Percentiles rank a stretch among this genome's conserved stretches.
These are phyloP conservation scores for Trichechus manatus DNA, from an alignment of 2,113 vertebrate genomes.

Conservation along the genomic window DNA sequence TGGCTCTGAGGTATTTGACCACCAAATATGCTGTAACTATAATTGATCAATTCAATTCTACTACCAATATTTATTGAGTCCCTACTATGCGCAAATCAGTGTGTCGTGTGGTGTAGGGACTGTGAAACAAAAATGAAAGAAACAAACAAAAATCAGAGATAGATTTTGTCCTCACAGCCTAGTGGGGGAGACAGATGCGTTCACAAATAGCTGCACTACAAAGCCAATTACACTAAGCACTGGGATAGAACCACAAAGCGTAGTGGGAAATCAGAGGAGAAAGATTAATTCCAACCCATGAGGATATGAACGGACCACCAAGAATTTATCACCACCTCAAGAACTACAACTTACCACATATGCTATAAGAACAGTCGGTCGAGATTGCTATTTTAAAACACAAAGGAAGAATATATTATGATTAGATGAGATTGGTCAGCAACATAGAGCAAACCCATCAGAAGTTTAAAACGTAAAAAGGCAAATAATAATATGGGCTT, in stretches of 20 bases:
- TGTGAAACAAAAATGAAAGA: constrained; percentile 12
- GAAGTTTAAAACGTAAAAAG: constrained; percentile 63
- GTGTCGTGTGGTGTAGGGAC: not conserved
- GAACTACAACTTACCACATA: constrained; percentile 72
- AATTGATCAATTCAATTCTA: not conserved
- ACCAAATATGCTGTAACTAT: not conserved
- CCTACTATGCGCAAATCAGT: constrained; percentile 47
- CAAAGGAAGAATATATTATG: constrained; percentile 78
- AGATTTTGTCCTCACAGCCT: constrained; percentile 44
- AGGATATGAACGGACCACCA: constrained; percentile 66
- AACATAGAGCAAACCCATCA: constrained; percentile 72
- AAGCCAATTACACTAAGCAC: constrained; percentile 75
- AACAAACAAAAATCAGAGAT: constrained; percentile 26
- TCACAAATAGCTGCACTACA: constrained; percentile 71
- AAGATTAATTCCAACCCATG: constrained; percentile 76
- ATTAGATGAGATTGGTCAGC: constrained; percentile 74
- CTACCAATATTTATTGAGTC: constrained; percentile 15
- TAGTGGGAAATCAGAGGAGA: constrained; percentile 77
- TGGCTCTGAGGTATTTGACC: constrained; percentile 1
- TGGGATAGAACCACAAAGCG: constrained; percentile 71
- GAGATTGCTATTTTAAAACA: constrained; percentile 71
- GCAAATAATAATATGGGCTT: constrained; percentile 43
- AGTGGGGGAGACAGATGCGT: constrained; percentile 71
- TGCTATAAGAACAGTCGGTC: constrained; percentile 69
- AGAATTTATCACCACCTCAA: constrained; percentile 79